Base-by-base conservation (phyloP, 2,888 invertebrate species). In the Nephrotoma appendiculata region DNA sequence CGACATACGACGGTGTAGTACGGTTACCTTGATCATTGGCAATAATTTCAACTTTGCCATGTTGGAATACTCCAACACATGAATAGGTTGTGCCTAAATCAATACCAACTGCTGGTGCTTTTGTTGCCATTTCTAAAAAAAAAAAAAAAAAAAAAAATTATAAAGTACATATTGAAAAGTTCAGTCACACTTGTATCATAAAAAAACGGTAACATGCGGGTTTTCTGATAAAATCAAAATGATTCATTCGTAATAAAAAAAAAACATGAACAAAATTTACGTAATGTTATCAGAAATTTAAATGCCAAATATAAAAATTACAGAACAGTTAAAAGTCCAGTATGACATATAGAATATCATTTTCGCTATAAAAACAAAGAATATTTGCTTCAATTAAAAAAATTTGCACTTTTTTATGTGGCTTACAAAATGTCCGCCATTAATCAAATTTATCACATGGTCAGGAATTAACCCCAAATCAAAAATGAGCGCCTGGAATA, bases 81-180 rank as follows among this genome's bases (percentile, higher is more conserved):
- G 98, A 98, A 92, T 98, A 98, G 88, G 98, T 98, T 89, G 98
- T 98, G 89, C 98, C 98, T 92, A 98, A 94, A 94, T 98, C 98
- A 92, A 98, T 98, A 94, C 98, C 98, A 91, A 98, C 95, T 91
- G 96, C 96, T 90, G 96, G 96, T 94, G 96, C 92, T 90, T 91
- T 91, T 89, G 92, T 91, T 89, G 92, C 90, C 91, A 91, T 91
- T 91, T 91, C 43, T 87, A 43, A 12, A 87, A 88, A 87, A 12
- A 44, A 52, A 41, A 71, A 43, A 12, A 87, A 88, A 87, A 12
- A 44, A 52, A 41, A 71, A 71, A 43, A 19, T 19, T 19, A 19
- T 19, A n/a, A n/a, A n/a, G 19, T 19, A 19, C 0, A 1, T 19
- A 19, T 19, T 1, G 19, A 19, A 19, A 19, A 19, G 19, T 19